Evolutionary conservation across 2,888 invertebrate species (phyloP), one percentile per base, ranked within the genome.

Genomic region (Phaedon cochleariae): DNA sequence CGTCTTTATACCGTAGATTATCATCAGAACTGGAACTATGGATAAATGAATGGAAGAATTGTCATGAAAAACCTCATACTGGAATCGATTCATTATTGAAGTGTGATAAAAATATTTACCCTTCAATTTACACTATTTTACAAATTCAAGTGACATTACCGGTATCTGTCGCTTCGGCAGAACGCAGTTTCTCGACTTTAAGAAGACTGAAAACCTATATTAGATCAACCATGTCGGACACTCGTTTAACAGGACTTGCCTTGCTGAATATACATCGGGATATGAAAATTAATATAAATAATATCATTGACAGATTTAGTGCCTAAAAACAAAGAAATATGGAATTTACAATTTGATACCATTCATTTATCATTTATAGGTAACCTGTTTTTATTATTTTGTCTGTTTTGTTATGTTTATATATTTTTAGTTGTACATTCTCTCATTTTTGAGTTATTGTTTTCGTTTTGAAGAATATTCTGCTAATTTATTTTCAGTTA

Each of bases 141-240:
- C 52, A 52, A 52, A 52, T 26, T 26, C 29, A 26, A 10, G n/a
- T 12, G 0, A 52, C 52, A 22, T 52, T 52, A 15, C 29, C 52
- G 9, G 29, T 29, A 52, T 52, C 52, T 52, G 15, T 52, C 29
- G 29, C 17, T 26, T 26, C 26, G 7, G 26, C 26, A 6, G 41
- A 41, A 41, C 41, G 41, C 5, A 41, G 41, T 41, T 41, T 41
- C 41, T 41, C 51, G 21, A 10, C 51, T 22, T 51, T 51, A 12
- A 51, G n/a, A n/a, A n/a, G 48, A 51, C n/a, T 51, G n/a, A 51
- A 51, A 51, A 51, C 51, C 51, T 51, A 51, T 22, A 51, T 51
- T 3, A 20, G 51, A 51, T 51, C 29, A 51, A 22, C 51, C 15
- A 51, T 51, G 51, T 51, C 29, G 15, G 26, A 51, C 12, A 51